These are phyloP conservation scores for Morinoia aosen DNA, from an alignment of 2,888 invertebrate species.

Conservation along the genomic window DNA sequence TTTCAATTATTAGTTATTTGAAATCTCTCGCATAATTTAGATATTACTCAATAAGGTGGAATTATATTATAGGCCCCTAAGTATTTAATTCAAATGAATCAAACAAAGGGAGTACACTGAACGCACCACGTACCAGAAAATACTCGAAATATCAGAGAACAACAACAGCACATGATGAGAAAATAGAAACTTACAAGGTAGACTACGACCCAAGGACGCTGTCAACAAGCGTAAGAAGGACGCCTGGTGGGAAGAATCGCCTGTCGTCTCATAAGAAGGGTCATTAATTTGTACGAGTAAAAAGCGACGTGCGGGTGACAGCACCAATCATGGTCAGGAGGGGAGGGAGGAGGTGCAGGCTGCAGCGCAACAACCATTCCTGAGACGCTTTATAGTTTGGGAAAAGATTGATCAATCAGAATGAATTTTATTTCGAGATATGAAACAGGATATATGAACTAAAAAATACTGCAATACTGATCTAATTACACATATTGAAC, in stretches of 20 bases:
- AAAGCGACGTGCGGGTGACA: slow-evolving; percentile 38
- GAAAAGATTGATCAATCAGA: background rate
- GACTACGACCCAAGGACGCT: background rate
- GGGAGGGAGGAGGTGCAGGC: background rate
- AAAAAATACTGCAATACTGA: too few relatives aligned
- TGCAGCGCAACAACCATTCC: background rate
- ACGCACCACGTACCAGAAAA: background rate
- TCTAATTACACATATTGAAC: too few relatives aligned
- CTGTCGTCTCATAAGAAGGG: slow-evolving; percentile 34
- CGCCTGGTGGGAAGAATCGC: slow-evolving; percentile 27
- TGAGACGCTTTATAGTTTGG: background rate
- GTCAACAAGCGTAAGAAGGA: slow-evolving; percentile 14
- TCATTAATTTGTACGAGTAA: slow-evolving; percentile 23
- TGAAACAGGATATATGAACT: too few relatives aligned
- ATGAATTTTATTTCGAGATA: background rate
- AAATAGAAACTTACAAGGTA: background rate
- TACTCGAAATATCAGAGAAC: background rate
- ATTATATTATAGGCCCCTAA: background rate
- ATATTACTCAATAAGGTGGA: background rate
- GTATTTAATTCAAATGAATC: background rate
- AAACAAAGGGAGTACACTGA: background rate
- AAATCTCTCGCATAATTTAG: too few relatives aligned
- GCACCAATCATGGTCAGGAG: slow-evolving; percentile 19
- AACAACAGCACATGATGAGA: background rate
- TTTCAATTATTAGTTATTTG: too few relatives aligned